Percentiles rank a stretch among this genome's conserved stretches.
phyloP scores from a whole-genome alignment of 1,140 invertebrate species.

The Polypedilum vanderplanki region DNA sequence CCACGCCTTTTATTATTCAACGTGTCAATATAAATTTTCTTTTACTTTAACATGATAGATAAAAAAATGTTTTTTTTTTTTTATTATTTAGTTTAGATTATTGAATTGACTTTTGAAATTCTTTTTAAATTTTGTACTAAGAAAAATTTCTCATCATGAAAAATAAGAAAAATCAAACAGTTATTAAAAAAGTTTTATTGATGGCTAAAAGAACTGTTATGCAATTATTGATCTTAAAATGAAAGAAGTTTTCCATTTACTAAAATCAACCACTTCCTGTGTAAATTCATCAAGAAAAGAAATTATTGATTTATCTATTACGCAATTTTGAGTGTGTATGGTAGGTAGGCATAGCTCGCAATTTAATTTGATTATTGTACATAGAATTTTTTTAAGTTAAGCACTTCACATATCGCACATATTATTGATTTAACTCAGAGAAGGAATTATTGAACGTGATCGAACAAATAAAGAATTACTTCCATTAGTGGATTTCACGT shows the following conservation, averaged over 20 bases:
- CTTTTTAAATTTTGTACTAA: too few species aligned
- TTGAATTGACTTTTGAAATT: too few species aligned
- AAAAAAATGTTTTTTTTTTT: too few species aligned
- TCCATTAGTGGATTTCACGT: constrained; percentile 1
- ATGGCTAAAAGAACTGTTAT: not conserved
- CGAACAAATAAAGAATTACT: not conserved
- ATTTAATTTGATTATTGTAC: not conserved
- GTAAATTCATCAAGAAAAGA: not conserved
- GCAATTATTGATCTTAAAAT: constrained; percentile 5
- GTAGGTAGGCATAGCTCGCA: not conserved
- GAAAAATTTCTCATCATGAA: too few species aligned
- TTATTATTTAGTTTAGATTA: too few species aligned
- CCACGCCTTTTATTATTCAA: not conserved
- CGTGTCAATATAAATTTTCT: not conserved
- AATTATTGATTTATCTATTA: too few species aligned
- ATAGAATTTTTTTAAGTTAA: constrained; percentile 7
- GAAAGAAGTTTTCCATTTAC: not conserved
- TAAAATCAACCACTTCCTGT: constrained; percentile 17
- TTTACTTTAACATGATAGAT: not conserved
- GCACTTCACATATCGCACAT: not conserved
- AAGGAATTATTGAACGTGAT: not conserved
- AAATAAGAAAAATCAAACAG: not conserved
- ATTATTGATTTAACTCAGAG: not conserved
- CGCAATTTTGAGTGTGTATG: not conserved
- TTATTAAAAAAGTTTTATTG: not conserved